Percentiles rank a stretch among this genome's conserved stretches.
phyloP scores from a whole-genome alignment of 1,140 invertebrate species.

The Panulirus ornatus region DNA sequence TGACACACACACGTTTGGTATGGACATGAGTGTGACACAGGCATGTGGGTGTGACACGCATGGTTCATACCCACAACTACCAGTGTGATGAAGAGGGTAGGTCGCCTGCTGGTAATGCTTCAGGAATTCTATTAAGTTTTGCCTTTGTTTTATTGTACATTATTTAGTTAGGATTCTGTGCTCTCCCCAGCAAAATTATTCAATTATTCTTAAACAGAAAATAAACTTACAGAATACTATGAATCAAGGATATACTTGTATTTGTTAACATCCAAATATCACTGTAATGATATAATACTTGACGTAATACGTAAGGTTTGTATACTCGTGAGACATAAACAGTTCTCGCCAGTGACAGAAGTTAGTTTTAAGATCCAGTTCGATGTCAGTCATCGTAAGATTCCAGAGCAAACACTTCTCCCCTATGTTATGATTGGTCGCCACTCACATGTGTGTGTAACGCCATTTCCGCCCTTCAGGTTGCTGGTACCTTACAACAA shows the following conservation, averaged over 20 bases:
- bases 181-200: background rate
- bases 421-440: background rate
- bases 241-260: background rate
- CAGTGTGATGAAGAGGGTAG: background rate
- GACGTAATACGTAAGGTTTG: too few species aligned
- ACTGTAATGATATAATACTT: too few species aligned
- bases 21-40: background rate
- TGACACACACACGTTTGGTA: background rate
- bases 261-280: too few species aligned
- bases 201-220: background rate
- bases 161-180: background rate
- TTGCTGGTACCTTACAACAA: constrained; percentile 62
- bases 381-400: background rate
- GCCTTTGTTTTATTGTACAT: background rate
- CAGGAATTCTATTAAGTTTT: background rate
- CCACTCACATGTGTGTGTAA: background rate
- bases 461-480: constrained; percentile 33
- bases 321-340: too few species aligned
- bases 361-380: background rate
- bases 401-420: background rate
- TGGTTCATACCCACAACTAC: background rate
- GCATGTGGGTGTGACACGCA: constrained; percentile 3
- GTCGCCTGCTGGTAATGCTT: background rate
- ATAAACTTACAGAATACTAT: background rate
- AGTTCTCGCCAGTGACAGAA: too few species aligned